Conservation (phyloP, 2,113 vertebrate genomes). For the Neoarius graeffei region DNA sequence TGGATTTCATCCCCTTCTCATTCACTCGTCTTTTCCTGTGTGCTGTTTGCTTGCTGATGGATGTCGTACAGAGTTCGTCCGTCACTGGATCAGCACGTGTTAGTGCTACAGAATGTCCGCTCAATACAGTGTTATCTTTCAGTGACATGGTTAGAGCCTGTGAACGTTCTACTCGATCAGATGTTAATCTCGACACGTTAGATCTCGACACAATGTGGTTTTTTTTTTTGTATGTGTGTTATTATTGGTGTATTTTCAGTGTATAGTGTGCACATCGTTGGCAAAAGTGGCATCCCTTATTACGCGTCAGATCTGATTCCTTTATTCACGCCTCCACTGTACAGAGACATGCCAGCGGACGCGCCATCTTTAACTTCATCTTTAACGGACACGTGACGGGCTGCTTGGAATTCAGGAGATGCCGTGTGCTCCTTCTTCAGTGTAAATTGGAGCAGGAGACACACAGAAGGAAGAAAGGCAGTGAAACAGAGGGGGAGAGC, state of each 20-base stretch:
- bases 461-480: background rate
- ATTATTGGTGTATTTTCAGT: background rate
- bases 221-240: background rate
- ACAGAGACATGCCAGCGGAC: background rate
- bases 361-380: background rate
- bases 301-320: background rate
- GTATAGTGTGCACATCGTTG: background rate
- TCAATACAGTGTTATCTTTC: background rate
- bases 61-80: background rate
- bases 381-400: slow-evolving; percentile 5
- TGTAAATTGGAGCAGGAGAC: slow-evolving; percentile 10
- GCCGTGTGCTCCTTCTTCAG: background rate
- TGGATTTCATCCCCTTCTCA: background rate
- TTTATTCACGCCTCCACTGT: background rate
- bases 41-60: background rate
- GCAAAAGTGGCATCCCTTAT: background rate
- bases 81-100: background rate
- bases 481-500: background rate
- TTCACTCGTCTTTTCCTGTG: background rate
- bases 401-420: slow-evolving; percentile 23
- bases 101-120: background rate
- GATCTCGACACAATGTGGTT: background rate
- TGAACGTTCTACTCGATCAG: too few relatives aligned
- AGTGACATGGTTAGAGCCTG: background rate
- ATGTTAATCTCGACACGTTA: too few relatives aligned